A percentile compares a stretch with the other conserved stretches of the same genome.
phyloP scores from a whole-genome alignment of 2,888 invertebrate genomes.

The Lycia hirtaria region DNA sequence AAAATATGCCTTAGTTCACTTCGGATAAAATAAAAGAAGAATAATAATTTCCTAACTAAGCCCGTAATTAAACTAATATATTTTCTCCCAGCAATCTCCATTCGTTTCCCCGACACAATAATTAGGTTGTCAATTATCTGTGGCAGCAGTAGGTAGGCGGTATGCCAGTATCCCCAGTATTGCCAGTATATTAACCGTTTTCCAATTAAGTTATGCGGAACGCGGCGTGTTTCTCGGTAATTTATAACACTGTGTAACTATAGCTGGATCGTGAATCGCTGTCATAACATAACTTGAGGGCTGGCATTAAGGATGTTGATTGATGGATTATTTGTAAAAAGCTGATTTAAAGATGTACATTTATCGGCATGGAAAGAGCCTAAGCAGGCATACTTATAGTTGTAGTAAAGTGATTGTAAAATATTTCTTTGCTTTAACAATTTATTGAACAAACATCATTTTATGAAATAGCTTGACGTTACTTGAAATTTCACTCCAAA shows the following conservation, averaged over 20 bases:
- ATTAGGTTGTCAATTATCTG: constrained; percentile 47
- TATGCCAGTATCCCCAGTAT: constrained; percentile 45
- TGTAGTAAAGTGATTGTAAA: no score
- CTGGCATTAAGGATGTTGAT: constrained; percentile 10
- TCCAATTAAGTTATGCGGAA: constrained; percentile 83
- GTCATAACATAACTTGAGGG: background rate
- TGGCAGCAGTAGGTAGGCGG: constrained; percentile 30
- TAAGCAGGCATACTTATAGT: no score
- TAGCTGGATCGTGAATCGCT: constrained; percentile 24
- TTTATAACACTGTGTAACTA: constrained; percentile 53
- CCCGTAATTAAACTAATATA: constrained; percentile 28
- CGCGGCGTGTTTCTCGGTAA: constrained; percentile 62
- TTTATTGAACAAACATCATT: no score
- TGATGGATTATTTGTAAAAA: background rate
- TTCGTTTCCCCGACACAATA: constrained; percentile 28
- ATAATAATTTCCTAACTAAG: no score
- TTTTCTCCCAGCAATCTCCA: constrained; percentile 14
- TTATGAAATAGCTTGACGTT: no score
- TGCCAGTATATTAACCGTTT: constrained; percentile 55
- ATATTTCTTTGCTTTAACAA: no score
- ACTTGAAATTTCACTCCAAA: no score
- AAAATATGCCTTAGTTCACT: no score
- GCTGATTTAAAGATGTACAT: no score
- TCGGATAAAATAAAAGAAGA: no score
- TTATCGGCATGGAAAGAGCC: no score